Base-by-base conservation (phyloP, 2,888 invertebrate genomes). In the Lomographa bimaculata region DNA sequence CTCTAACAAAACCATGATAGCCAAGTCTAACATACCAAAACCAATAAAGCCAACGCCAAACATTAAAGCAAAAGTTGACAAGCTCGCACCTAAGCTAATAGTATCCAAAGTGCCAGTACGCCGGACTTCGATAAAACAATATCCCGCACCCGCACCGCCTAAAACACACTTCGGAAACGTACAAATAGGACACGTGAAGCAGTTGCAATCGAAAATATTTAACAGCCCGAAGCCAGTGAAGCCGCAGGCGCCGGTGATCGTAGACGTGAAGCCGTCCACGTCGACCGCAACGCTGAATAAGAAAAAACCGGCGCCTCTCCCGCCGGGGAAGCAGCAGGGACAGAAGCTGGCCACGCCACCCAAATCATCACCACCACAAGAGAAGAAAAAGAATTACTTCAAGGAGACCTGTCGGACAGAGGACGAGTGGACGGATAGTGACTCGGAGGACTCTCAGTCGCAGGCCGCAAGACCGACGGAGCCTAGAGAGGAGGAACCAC, bases 371-470 rank as follows among this genome's bases (percentile, higher is more conserved):
- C 54, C 70, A 1, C 49, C 64, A 18, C 68, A 68, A 51, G 72
- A 76, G 45, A 76, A 78, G 45, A 58, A 74, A 46, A 89, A 90
- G 41, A 87, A 85, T 50, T 92, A 84, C 56, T 90, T 90, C 61
- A 86, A 89, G 7, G 92, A 92, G 68, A 92, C 92, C 1, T 92
- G 92, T 60, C 91, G 91, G 30, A 92, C 92, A 9, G 92, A 92
- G 64, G 92, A 92, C 43, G 92, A 92, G 60, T 91, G 91, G 79
- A 90, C 90, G 0, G 89, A 86, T 10, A 87, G 87, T 46, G 86
- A 86, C 39, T 71, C 79, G n/a, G 86, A 85, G 27, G 76, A 79
- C 34, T 62, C 65, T n/a, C 72, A 71, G 40, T 35, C 57, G 35
- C 67, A 61, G 20, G 46, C 56, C 3, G 37, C 50, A 18, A 64